phyloP scores from a whole-genome alignment of 2,888 invertebrate species.

The Caenorhabditis drosophilae region DNA sequence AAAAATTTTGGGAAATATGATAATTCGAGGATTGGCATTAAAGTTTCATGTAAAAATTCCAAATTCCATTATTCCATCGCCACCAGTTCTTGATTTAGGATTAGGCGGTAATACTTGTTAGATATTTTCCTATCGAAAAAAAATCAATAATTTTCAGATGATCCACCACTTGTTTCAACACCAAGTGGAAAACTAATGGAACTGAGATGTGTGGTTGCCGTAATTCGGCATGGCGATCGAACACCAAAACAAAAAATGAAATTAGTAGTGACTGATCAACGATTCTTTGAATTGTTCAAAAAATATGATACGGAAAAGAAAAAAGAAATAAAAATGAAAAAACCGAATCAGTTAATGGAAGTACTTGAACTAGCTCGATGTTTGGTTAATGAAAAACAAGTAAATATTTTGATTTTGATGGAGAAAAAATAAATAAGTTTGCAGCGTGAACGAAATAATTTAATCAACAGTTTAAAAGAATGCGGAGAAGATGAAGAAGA shows the following conservation, averaged over 20 bases:
- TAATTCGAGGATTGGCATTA: constrained; percentile 89
- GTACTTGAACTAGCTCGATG: constrained; percentile 94
- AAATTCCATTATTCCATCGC: constrained; percentile 76
- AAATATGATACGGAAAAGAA: constrained; percentile 94
- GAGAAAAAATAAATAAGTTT: neutral
- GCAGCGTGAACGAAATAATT: constrained; percentile 38
- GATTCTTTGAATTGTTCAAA: constrained; percentile 92
- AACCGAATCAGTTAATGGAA: constrained; percentile 95
- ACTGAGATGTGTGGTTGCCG: constrained; percentile 90
- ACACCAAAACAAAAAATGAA: constrained; percentile 99
- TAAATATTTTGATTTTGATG: constrained; percentile 4
- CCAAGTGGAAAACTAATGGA: constrained; percentile 98
- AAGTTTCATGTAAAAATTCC: constrained; percentile 93
- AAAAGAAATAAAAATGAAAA: constrained; percentile 94
- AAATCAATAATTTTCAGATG: constrained; percentile 74
- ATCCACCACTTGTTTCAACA: constrained; percentile 95
- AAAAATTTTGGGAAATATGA: constrained; percentile 97
- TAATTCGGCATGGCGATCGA: constrained; percentile 95
- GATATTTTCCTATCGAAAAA: neutral
- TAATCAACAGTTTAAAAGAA: constrained; percentile 40
- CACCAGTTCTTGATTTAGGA: constrained; percentile 51
- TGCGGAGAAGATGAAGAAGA: constrained; percentile 12
- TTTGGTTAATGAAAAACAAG: constrained; percentile 71
- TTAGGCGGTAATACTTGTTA: constrained; percentile 32
- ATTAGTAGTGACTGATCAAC: constrained; percentile 71